Evolutionary conservation across 2,113 vertebrate species (phyloP).

Genomic region (Leiothrix lutea): DNA sequence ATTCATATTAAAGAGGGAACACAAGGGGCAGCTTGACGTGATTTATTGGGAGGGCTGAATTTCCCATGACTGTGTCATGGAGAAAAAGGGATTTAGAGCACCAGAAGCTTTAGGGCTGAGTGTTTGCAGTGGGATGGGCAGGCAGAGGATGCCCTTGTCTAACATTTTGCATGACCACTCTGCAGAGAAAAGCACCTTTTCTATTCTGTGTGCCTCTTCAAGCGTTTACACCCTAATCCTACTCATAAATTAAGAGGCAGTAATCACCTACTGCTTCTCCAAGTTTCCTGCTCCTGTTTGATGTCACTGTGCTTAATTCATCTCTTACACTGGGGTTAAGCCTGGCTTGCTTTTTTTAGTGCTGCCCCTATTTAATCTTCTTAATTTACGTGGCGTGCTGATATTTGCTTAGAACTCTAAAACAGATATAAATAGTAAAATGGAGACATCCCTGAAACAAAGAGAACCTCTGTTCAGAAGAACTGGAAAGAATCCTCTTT

Average conservation of each 20-base stretch:
- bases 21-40: background rate
- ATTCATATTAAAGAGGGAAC: background rate
- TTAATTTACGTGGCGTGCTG: background rate
- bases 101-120: background rate
- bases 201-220: background rate
- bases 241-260: constrained; percentile 17
- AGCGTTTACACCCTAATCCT: background rate
- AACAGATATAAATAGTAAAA: background rate
- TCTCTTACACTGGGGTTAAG: constrained; percentile 1
- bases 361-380: background rate
- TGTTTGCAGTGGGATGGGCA: background rate
- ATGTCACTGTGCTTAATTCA: background rate
- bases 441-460: background rate
- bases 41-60: background rate
- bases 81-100: background rate
- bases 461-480: background rate
- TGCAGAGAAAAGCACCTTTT: background rate
- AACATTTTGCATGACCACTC: background rate
- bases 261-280: background rate
- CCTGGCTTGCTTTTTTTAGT: background rate
- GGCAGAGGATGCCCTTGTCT: background rate
- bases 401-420: background rate
- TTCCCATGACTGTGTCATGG: background rate
- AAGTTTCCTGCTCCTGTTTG: constrained; percentile 15
- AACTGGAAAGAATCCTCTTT: background rate